Base-by-base conservation (phyloP, 2,888 invertebrate genomes). In the Coecobrya sp. region DNA sequence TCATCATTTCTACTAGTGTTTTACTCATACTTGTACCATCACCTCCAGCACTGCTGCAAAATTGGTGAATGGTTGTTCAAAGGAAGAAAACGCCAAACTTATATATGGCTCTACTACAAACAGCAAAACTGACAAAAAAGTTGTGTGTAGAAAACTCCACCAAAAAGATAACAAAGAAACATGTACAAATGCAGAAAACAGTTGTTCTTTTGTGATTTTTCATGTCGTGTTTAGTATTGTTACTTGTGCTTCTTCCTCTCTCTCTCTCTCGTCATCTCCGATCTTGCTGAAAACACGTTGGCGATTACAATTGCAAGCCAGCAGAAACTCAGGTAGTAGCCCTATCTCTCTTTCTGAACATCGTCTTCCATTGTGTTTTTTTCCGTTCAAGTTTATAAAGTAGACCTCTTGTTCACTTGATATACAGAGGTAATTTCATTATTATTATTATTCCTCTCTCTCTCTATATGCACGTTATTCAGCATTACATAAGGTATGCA, bases 191-290 rank as follows among this genome's bases (percentile, higher is more conserved):
- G 52, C 22, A 86, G 30, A 68, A 68, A 85, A 70, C 49, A 55
- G 52, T 79, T 87, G 76, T 79, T 87, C 87, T 79, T 87, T 87
- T 87, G 87, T 87, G 87, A 87, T 76, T 87, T 76, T 62, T 76
- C 87, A 87, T 87, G 73, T 86, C 68, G 73, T 86, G 70, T 73
- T 86, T 86, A 79, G 79, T 30, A 86, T 73, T 73, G 86, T 86
- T 86, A 86, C 68, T 62, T 59, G 79, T 52, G 52, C 52, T 3
- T 52, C 52, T 76, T 13, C 13, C 45, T 45, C 19, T 8, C 36
- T 73, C 0, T 19, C 0, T 25, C 19, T 42, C 42, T 45, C 73
- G 16, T 36, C 70, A 70, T 70, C 70, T 70, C 42, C 25, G 79
- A 45, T 36, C 36, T 55, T 11, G 19, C 25, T 16, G 3, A 81